Evolutionary conservation across 2,113 vertebrate genomes (phyloP), one percentile per base, ranked within the genome.

Genomic region (Corythaixoides concolor): DNA sequence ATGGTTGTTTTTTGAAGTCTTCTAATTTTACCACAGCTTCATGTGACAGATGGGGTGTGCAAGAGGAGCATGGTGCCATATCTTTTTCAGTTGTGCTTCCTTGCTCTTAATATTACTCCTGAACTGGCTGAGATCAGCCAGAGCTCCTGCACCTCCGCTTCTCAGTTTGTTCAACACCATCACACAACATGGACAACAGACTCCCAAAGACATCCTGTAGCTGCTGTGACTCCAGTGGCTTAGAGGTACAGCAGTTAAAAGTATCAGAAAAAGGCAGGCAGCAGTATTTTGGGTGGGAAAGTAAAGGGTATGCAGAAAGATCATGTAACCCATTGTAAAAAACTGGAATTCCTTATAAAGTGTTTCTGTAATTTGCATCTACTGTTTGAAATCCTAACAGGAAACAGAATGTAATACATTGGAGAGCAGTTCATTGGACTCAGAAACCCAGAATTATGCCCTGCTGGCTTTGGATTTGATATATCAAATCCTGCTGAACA

Each of bases 401-500:
- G 39, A 95, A 95, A 82, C 53, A 64, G 56, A 93, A 91, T 60
- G 21, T 58, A 92, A 74, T 37, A 19, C 50, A 27, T 63, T 87
- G 30, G 58, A 52, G 74, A 66, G 89, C 28, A 95, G 32, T 59
- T 96, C 94, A 89, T 30, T 70, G 88, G 56, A 68, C 47, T 93
- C 39, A 89, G 62, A 95, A 94, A 94, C 37, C 8, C 93, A 90
- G 49, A 93, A 86, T 95, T 59, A 70, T 47, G 7, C 94, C 74
- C 67, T 92, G 21, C 15, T 82, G 56, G 4, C 8, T 43, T 75
- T 95, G 89, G 69, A 80, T 4, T 39, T 95, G 55, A 79, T 85
- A 85, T 45, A 95, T 39, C 8, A 39, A 95, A 96, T 84, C 73
- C 70, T 95, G 37, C 55, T 47, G 21, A 95, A 90, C 81, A 89